Evolutionary conservation across 2,888 invertebrate genomes (phyloP).

Genomic region (Agrochola macilenta): DNA sequence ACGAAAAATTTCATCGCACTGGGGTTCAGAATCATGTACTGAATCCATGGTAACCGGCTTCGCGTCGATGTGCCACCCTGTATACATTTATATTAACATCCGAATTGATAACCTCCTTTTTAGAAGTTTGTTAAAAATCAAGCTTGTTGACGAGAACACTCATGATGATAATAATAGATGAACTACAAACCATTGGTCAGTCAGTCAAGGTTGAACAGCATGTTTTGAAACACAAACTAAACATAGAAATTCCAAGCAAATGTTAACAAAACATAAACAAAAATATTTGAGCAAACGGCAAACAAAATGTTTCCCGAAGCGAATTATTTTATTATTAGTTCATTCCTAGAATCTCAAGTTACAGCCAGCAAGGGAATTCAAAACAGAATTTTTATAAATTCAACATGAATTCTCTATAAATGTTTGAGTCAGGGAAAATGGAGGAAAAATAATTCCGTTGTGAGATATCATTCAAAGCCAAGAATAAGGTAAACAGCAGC

Average conservation of each 20-base stretch:
- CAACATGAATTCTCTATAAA: slow-evolving; percentile 48
- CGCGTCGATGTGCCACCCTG: no score
- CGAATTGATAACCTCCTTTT: no score
- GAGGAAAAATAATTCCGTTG: slow-evolving; percentile 49
- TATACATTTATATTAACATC: no score
- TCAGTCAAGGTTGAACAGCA: background rate
- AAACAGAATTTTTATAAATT: slow-evolving; percentile 48
- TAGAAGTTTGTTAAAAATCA: background rate
- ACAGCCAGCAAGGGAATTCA: slow-evolving; percentile 44
- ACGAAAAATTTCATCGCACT: no score
- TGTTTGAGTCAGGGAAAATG: slow-evolving; percentile 44
- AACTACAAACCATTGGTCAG: background rate
- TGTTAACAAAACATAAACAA: slow-evolving; percentile 20
- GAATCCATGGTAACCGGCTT: no score
- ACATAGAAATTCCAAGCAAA: slow-evolving; percentile 34
- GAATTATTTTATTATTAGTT: slow-evolving; percentile 50
- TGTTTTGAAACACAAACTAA: slow-evolving; percentile 8
- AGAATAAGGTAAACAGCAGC: slow-evolving; percentile 46
- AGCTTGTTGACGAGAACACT: background rate
- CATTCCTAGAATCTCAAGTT: slow-evolving; percentile 52
- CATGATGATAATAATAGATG: background rate
- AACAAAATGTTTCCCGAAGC: slow-evolving; percentile 26
- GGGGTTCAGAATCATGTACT: no score
- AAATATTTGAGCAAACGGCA: slow-evolving; percentile 17
- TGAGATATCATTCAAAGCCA: slow-evolving; percentile 54